Percentiles rank a stretch among this genome's conserved stretches.
phyloP scores from a whole-genome alignment of 2,888 invertebrate species.

The Ormyrus nitidulus region DNA sequence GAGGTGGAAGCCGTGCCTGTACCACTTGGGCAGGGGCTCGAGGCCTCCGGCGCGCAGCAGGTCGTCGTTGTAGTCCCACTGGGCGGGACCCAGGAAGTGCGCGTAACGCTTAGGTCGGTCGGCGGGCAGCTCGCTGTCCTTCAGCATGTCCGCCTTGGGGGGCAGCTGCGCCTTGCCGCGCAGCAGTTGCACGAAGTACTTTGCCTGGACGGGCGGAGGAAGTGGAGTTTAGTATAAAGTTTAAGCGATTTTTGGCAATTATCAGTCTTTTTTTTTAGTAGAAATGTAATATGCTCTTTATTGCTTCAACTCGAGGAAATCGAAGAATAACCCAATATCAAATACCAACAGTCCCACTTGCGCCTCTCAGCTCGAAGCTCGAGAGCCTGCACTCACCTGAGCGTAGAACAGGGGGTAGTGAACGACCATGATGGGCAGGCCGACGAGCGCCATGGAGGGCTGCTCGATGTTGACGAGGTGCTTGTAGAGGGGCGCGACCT shows the following conservation, averaged over 20 bases:
- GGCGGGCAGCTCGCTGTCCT: conserved; percentile 77
- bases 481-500: conserved; percentile 84
- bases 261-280: no score
- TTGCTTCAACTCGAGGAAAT: neutral
- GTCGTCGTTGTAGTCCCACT: no score
- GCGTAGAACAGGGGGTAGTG: conserved; percentile 84
- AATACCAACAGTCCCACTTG: neutral
- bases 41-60: no score
- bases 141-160: conserved; percentile 80
- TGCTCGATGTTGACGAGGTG: conserved; percentile 85
- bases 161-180: conserved; percentile 80
- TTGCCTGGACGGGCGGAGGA: conserved; percentile 75
- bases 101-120: conserved; percentile 71
- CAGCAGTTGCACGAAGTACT: conserved; percentile 80
- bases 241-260: no score
- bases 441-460: conserved; percentile 87
- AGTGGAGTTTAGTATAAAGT: neutral
- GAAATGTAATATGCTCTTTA: neutral
- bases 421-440: conserved; percentile 82
- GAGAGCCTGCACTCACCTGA: conserved; percentile 78
- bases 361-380: neutral
- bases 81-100: conserved; percentile 62
- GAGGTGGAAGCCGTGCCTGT: neutral
- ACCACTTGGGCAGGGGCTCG: no score
- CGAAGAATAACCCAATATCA: neutral